phyloP scores from a whole-genome alignment of 2,797 vertebrate species.

The Bovichtus diacanthus region DNA sequence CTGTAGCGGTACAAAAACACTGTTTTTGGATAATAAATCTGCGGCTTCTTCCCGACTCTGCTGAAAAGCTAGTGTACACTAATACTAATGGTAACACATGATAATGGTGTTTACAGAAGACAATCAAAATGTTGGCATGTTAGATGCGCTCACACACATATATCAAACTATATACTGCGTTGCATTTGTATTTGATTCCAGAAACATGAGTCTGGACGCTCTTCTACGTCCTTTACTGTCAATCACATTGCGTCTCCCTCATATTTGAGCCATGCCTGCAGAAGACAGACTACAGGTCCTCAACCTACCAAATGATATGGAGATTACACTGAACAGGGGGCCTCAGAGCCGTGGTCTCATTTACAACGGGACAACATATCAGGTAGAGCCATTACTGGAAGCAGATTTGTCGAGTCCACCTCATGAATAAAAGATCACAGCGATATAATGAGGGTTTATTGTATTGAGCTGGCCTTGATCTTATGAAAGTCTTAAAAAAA shows the following conservation, averaged over 20 bases:
- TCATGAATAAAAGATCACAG: constrained; percentile 82
- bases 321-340: constrained; percentile 70
- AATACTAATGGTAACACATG: constrained; percentile 22
- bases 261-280: constrained; percentile 38
- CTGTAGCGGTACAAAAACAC: constrained; percentile 33
- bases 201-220: constrained; percentile 7
- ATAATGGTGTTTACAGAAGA: constrained; percentile 17
- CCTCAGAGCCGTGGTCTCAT: constrained; percentile 68
- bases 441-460: constrained; percentile 69
- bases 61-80: constrained; percentile 28
- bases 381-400: constrained; percentile 71
- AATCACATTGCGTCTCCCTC: constrained; percentile 44
- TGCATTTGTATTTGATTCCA: constrained; percentile 6
- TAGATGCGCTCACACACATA: neutral
- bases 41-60: constrained; percentile 1
- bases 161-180: neutral
- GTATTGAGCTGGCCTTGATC: constrained; percentile 70
- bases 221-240: constrained; percentile 31
- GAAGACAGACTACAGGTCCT: constrained; percentile 41
- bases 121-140: neutral
- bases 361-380: constrained; percentile 77
- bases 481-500: constrained; percentile 47
- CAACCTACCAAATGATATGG: constrained; percentile 74
- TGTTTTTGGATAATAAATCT: constrained; percentile 47
- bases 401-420: constrained; percentile 73